Evolutionary conservation across 1,140 invertebrate genomes (phyloP).

Genomic region (Cepaea nemoralis): DNA sequence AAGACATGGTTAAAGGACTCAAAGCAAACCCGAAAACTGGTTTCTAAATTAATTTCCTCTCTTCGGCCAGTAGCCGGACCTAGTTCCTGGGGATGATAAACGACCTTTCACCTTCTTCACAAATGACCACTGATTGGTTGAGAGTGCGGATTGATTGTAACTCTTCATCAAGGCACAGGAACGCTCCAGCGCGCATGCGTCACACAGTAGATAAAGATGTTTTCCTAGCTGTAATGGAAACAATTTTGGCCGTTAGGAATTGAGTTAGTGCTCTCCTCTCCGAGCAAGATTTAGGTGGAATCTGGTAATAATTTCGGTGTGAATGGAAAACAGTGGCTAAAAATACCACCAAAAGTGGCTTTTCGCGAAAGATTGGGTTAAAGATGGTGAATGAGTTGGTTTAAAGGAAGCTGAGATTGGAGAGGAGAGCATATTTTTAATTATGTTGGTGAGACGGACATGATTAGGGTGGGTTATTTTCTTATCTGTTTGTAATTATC

Average conservation of each 20-base stretch:
- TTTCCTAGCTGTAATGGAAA: neutral
- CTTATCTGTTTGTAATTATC: too few relatives aligned
- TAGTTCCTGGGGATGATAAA: neutral
- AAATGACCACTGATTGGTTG: conserved; percentile 13
- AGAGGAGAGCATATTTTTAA: too few relatives aligned
- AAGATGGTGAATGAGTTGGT: too few relatives aligned
- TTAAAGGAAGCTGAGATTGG: too few relatives aligned
- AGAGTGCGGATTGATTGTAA: conserved; percentile 27
- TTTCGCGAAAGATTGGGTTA: too few relatives aligned
- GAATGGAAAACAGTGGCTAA: neutral
- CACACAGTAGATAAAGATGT: neutral
- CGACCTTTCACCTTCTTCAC: conserved; percentile 4
- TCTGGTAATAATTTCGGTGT: neutral
- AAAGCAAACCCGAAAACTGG: too few relatives aligned
- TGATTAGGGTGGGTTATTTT: too few relatives aligned
- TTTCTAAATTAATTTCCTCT: conserved; percentile 11
- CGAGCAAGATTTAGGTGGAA: neutral
- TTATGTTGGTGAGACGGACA: too few relatives aligned
- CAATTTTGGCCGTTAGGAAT: neutral
- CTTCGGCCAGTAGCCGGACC: neutral
- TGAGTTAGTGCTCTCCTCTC: neutral
- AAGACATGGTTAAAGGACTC: too few relatives aligned
- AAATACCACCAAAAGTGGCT: too few relatives aligned
- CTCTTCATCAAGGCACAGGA: neutral
- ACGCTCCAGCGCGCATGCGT: conserved; percentile 13